Evolutionary conservation across 2,113 vertebrate genomes (phyloP).

Genomic region (Fregata magnificens): DNA sequence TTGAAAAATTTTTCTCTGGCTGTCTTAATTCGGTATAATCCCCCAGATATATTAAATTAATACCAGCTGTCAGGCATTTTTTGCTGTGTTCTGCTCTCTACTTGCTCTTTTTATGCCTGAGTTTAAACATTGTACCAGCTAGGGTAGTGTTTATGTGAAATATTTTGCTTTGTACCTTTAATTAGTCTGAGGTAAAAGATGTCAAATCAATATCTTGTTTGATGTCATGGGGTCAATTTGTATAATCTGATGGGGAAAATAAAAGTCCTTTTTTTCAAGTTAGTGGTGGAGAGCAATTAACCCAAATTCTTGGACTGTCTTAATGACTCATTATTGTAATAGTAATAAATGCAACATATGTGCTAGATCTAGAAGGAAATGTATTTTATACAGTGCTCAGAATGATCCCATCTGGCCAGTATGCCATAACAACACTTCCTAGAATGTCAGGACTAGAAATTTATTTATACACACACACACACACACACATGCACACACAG

Average conservation of each 20-base stretch:
- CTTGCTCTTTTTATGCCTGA: neutral
- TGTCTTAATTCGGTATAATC: neutral
- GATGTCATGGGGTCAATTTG: accelerated
- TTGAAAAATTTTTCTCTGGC: neutral
- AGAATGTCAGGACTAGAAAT: neutral
- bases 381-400: neutral
- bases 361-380: neutral
- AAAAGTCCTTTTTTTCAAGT: neutral
- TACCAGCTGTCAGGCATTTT: neutral
- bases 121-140: neutral
- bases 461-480: neutral
- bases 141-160: neutral
- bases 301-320: neutral
- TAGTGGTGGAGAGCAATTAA: neutral
- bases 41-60: neutral
- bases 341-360: neutral
- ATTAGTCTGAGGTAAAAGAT: neutral
- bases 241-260: neutral
- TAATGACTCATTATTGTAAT: neutral
- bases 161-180: neutral
- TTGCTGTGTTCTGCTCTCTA: neutral
- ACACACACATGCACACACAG: neutral
- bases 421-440: neutral
- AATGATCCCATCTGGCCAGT: neutral
- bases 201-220: neutral